A percentile compares a stretch with the other conserved stretches of the same genome.
phyloP scores from a whole-genome alignment of 2,888 invertebrate species.

The Phymatocera aterrima region DNA sequence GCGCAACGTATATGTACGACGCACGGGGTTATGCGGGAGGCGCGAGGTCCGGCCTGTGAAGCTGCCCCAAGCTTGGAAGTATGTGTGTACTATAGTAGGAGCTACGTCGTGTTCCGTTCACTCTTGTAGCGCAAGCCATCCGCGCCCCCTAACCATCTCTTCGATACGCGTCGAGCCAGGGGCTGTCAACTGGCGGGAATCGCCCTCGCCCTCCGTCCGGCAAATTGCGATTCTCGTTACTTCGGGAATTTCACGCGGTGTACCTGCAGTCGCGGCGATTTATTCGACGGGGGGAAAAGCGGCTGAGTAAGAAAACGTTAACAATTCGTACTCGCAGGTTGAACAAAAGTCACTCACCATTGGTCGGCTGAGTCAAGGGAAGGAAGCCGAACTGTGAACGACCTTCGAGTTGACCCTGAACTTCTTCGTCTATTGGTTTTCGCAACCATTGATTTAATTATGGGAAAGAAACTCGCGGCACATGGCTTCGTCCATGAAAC shows the following conservation, averaged over 20 bases:
- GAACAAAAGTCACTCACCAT: no score
- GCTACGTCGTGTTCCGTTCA: constrained; percentile 60
- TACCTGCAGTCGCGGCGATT: background rate
- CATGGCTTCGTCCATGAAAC: no score
- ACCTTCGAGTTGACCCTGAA: no score
- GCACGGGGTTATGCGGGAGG: constrained; percentile 55
- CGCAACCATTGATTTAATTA: no score
- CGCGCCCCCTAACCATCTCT: constrained; percentile 48
- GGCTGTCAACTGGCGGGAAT: constrained; percentile 59
- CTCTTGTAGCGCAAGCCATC: constrained; percentile 53
- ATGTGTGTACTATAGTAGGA: constrained; percentile 46
- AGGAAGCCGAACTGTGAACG: no score
- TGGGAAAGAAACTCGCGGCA: no score
- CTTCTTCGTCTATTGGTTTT: no score
- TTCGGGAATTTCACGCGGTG: background rate
- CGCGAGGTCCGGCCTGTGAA: constrained; percentile 69
- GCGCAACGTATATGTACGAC: constrained; percentile 49
- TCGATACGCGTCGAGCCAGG: constrained; percentile 58
- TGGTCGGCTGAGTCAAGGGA: no score
- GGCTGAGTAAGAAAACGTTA: background rate
- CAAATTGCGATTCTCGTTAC: background rate
- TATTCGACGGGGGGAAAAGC: background rate
- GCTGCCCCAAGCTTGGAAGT: constrained; percentile 59
- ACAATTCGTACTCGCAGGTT: no score
- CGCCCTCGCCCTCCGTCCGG: constrained; percentile 8